Evolutionary conservation across 2,113 vertebrate genomes (phyloP).

Genomic region (Xenus cinereus): DNA sequence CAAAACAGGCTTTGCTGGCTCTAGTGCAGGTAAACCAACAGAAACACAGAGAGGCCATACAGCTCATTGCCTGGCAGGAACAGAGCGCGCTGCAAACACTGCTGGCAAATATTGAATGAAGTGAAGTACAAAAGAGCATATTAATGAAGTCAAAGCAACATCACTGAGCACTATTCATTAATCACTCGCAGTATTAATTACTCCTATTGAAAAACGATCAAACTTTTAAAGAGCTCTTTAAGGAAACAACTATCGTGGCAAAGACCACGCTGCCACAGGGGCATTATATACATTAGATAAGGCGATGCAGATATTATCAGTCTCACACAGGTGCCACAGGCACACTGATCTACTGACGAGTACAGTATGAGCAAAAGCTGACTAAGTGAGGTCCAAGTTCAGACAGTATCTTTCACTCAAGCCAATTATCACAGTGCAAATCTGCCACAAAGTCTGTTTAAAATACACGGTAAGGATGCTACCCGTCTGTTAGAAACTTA

Average conservation of each 20-base stretch:
- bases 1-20: neutral
- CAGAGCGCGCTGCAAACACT: neutral
- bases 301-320: neutral
- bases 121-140: neutral
- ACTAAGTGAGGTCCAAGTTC: neutral
- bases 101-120: neutral
- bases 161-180: neutral
- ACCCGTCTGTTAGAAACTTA: neutral
- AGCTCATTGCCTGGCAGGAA: neutral
- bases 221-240: neutral
- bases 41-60: neutral
- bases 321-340: neutral
- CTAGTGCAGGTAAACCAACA: neutral
- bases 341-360: neutral
- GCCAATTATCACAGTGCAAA: neutral
- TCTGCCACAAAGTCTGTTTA: neutral
- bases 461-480: neutral
- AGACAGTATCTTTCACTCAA: neutral
- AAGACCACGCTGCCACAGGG: neutral
- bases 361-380: neutral
- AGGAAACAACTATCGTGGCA: neutral
- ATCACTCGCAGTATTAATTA: neutral
- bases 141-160: slow-evolving; percentile 16
- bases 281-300: neutral
- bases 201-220: neutral